phyloP scores from a whole-genome alignment of 2,888 invertebrate species.

The Euzophera pinguis region DNA sequence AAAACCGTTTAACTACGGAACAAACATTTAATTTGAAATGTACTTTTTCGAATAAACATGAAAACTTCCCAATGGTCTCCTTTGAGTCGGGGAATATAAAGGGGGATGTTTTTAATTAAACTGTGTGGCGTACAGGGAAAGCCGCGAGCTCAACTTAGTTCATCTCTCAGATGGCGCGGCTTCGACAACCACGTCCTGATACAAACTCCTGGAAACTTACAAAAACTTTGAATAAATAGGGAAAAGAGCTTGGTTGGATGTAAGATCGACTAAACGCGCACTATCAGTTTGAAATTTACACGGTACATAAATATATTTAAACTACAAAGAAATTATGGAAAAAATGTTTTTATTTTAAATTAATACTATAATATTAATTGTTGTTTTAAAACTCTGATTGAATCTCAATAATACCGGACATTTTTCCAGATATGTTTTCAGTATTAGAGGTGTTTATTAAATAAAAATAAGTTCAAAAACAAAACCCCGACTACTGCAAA shows the following conservation, averaged over 20 bases:
- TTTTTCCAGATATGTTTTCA: too few species aligned
- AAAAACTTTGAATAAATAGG: not conserved
- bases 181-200: conserved; percentile 5
- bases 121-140: conserved; percentile 38
- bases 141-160: not conserved
- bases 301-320: too few species aligned
- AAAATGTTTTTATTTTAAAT: too few species aligned
- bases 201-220: conserved; percentile 9
- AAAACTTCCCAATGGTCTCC: conserved; percentile 38
- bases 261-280: not conserved
- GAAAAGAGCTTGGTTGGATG: not conserved
- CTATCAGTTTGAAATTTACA: not conserved
- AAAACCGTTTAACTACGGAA: conserved; percentile 37
- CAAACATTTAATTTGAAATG: conserved; percentile 50
- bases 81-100: conserved; percentile 40
- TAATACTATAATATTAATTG: too few species aligned
- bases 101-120: conserved; percentile 59
- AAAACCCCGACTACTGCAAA: too few species aligned
- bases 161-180: conserved; percentile 1
- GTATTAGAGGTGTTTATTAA: too few species aligned
- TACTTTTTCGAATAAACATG: conserved; percentile 42
- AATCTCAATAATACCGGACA: too few species aligned
- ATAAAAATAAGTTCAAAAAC: too few species aligned
- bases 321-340: too few species aligned
- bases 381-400: too few species aligned